phyloP scores from a whole-genome alignment of 2,797 vertebrate genomes.

The Rallus crepitans region DNA sequence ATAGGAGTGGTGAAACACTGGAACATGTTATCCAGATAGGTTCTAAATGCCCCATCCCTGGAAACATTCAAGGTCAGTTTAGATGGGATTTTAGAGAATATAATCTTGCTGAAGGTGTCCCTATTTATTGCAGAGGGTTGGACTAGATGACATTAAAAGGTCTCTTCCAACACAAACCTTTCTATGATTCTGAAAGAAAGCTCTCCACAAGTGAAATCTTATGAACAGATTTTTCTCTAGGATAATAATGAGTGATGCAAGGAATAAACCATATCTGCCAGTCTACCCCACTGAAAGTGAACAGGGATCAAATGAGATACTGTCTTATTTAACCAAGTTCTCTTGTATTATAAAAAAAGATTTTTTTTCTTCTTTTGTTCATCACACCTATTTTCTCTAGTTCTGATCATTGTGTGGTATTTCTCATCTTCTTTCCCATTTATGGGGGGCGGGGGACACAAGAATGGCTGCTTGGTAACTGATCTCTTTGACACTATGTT shows the following conservation, averaged over 20 bases:
- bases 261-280: background rate
- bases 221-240: background rate
- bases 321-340: background rate
- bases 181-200: background rate
- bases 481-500: background rate
- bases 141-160: background rate
- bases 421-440: background rate
- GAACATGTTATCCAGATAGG: background rate
- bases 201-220: background rate
- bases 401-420: background rate
- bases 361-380: background rate
- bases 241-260: background rate
- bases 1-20: fast-evolving
- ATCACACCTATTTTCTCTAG: background rate
- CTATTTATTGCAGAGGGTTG: background rate
- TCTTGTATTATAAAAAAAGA: background rate
- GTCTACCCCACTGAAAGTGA: background rate
- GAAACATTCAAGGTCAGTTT: background rate
- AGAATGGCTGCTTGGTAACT: background rate
- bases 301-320: background rate
- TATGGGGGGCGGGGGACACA: background rate
- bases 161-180: background rate
- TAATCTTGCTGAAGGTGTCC: background rate
- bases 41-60: background rate
- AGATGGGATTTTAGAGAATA: background rate